Evolutionary conservation across 1,140 invertebrate species (phyloP), one percentile per base, ranked within the genome.

Genomic region (Zaprionus inermis): DNA sequence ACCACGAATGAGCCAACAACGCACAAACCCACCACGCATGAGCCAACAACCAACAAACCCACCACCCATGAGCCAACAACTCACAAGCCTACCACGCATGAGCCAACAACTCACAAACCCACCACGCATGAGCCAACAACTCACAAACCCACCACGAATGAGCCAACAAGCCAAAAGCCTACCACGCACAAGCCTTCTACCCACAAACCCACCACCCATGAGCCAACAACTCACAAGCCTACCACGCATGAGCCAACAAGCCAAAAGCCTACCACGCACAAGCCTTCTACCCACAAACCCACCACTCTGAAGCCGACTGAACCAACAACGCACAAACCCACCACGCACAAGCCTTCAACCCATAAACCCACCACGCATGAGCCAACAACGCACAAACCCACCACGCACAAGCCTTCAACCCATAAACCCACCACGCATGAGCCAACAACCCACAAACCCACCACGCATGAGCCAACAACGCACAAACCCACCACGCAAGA

Each of bases 311-410:
- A 54, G 12, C 18, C 24, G 2, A 32, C 64, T 0, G 10, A 63
- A 22, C 41, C 68, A 0, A 63, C 68, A 16, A 71, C 68, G n/a
- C 5, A 14, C 9, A 57, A 55, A 7, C 41, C 63, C 28, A 57
- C 16, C 34, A 58, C 65, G 1, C 5, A 32, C 0, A 22, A 38
- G 14, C 24, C 24, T 5, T 5, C 24, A 28, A 28, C 24, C 5
- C 24, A 28, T 5, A 24, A 28, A 4, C 55, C 16, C 22, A 57
- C 55, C 5, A 57, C 55, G 11, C 1, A 12, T 3, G 52, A 60
- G 4, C 30, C 64, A 1, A 61, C 71, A 2, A 10, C 10, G 32
- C 32, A 24, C 22, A 24, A 24, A 4, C 22, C 32, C 1, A 34
- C 32, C 11, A 34, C 7, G 32, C 11, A 24, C 4, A 4, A 24